Evolutionary conservation across 1,140 invertebrate genomes (phyloP).

Genomic region (Trigoniulus corallinus): DNA sequence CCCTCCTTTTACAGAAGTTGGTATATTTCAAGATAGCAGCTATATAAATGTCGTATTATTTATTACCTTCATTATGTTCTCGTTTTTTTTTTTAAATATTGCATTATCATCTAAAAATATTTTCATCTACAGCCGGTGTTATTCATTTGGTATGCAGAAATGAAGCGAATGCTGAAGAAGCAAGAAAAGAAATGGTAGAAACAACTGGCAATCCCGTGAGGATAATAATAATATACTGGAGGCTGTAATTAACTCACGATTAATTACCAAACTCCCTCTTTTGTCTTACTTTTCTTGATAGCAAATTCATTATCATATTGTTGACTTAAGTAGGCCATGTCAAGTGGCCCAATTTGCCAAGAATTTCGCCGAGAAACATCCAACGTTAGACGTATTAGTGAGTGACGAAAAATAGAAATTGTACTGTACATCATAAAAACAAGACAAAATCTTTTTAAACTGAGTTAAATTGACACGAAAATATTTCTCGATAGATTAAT

Average conservation of each 20-base stretch:
- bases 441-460: no score
- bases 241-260: background rate
- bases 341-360: slow-evolving; percentile 25
- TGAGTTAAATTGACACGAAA: no score
- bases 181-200: slow-evolving; percentile 22
- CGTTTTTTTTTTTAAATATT: background rate
- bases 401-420: background rate
- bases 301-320: slow-evolving; percentile 28
- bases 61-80: no score
- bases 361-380: background rate
- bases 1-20: no score
- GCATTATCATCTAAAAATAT: background rate
- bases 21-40: no score
- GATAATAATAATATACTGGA: no score
- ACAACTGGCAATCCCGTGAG: slow-evolving; percentile 23
- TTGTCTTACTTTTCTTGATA: slow-evolving; percentile 15
- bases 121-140: slow-evolving; percentile 21
- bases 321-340: slow-evolving; percentile 29
- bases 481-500: background rate
- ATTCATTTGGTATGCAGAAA: slow-evolving; percentile 34
- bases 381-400: background rate
- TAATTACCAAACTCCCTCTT: slow-evolving; percentile 1
- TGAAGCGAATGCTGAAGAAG: slow-evolving; percentile 20
- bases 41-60: background rate
- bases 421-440: no score